phyloP scores from a whole-genome alignment of 2,113 vertebrate genomes.

The Oreocharis arfaki region DNA sequence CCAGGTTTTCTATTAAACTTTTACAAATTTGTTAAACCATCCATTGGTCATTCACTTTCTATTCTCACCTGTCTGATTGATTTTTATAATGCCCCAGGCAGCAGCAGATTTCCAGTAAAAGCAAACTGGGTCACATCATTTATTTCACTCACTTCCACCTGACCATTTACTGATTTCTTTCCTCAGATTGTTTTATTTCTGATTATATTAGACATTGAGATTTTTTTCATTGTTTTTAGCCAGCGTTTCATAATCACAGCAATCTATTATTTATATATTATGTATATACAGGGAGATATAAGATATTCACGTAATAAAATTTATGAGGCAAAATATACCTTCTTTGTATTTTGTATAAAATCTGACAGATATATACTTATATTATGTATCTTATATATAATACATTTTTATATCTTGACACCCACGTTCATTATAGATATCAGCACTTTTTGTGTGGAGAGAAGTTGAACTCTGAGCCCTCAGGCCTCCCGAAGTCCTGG shows the following conservation, averaged over 20 bases:
- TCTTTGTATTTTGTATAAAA: neutral
- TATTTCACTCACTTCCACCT: slow-evolving; percentile 46
- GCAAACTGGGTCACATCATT: slow-evolving; percentile 37
- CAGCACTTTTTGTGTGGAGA: neutral
- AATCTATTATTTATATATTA: neutral
- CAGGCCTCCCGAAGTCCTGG: neutral
- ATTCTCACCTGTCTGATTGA: slow-evolving; percentile 62
- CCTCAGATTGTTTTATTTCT: slow-evolving; percentile 50
- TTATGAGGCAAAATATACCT: neutral
- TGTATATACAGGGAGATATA: neutral
- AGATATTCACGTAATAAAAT: neutral
- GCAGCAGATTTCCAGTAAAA: slow-evolving; percentile 63
- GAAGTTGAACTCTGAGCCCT: slow-evolving; percentile 51
- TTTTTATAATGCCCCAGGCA: slow-evolving; percentile 61
- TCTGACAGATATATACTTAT: neutral
- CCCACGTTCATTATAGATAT: slow-evolving; percentile 23
- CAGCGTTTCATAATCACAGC: slow-evolving; percentile 2
- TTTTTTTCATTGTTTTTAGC: neutral
- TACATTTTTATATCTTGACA: neutral
- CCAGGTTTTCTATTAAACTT: slow-evolving; percentile 41
- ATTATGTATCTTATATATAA: neutral
- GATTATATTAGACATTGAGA: slow-evolving; percentile 6
- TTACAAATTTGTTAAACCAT: slow-evolving; percentile 43
- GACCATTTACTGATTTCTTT: slow-evolving; percentile 37
- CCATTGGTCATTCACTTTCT: slow-evolving; percentile 31